Evolutionary conservation across 1,140 invertebrate genomes (phyloP).

Genomic region (Mactra quadrangularis): DNA sequence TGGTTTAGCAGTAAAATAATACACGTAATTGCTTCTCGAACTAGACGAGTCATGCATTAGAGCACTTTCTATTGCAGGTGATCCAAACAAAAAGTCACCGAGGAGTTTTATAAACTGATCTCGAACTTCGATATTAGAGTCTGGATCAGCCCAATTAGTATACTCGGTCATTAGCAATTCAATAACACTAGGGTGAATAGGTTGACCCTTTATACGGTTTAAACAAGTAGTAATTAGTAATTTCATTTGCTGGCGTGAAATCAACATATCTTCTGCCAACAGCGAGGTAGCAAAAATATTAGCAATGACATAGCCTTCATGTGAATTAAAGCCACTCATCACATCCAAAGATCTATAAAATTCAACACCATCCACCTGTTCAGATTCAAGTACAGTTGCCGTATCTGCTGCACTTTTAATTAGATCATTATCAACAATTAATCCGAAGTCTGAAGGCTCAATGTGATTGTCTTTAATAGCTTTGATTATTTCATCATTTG

Average conservation of each 20-base stretch:
- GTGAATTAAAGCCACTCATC: conserved; percentile 30
- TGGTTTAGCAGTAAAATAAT: background rate
- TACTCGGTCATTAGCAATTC: conserved; percentile 12
- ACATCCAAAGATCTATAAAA: conserved; percentile 48
- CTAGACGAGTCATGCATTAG: background rate
- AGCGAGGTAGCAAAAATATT: background rate
- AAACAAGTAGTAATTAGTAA: too few relatives aligned
- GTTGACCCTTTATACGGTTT: too few relatives aligned
- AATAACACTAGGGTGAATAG: background rate
- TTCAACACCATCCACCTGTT: conserved; percentile 5
- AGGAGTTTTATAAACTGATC: background rate
- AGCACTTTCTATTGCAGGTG: conserved; percentile 12
- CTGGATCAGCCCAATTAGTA: conserved; percentile 14
- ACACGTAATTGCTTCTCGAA: background rate
- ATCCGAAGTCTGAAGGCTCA: background rate
- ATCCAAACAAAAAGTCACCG: background rate
- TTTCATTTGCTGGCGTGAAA: background rate
- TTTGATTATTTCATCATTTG: background rate
- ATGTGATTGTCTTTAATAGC: background rate
- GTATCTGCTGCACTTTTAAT: background rate
- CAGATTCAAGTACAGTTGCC: background rate
- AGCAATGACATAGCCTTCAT: conserved; percentile 20
- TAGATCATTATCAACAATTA: conserved; percentile 24
- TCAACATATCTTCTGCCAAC: background rate
- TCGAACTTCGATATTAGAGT: background rate